Evolutionary conservation across 1,140 invertebrate genomes (phyloP), one percentile per base, ranked within the genome.

Genomic region (Heterodera carotae): DNA sequence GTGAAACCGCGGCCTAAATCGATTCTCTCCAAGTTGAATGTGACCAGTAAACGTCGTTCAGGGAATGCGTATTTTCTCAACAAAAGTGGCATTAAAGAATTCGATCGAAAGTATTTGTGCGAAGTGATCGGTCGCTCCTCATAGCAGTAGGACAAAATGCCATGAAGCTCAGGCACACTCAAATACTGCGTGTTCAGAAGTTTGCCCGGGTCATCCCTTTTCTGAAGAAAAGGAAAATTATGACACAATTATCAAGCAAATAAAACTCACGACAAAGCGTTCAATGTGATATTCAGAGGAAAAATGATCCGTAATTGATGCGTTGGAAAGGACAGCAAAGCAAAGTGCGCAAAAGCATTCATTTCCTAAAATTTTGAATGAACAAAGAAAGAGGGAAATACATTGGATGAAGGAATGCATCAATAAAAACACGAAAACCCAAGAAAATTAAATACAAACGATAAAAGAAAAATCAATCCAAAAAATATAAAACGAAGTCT

Each of bases 141-240:
- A 22, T 33, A 73, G 43, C 76, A 31, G 70, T 15, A 66, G 25
- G 15, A 15, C 25, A 78, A 34, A 60, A 78, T 78, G 77, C 31
- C 27, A 29, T 78, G 76, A 12, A 53, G 39, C 10, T 78, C 76
- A 8, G 78, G 22, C 12, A 68, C 56, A 15, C 43, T 81, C 70
- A 78, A 29, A 31, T 81, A 81, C n/a, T 78, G 31, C 15, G 64
- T n/a, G 33, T 80, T 80, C 56, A 78, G 79, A 34, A 78, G 78
- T 81, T 78, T 79, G 78, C 76, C 79, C 2, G 76, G 76, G 66
- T 56, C 43, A 34, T 22, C 48, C 29, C 76, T 34, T 31, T n/a
- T 48, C 76, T 78, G 39, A 80, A 78, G 25, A 80, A 68, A 80
- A 18, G 25, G 22, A n/a, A 79, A 80, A 77, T 8, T 71, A 29